Evolutionary conservation across 2,888 invertebrate genomes (phyloP), one percentile per base, ranked within the genome.

Genomic region (Xestia xanthographa): DNA sequence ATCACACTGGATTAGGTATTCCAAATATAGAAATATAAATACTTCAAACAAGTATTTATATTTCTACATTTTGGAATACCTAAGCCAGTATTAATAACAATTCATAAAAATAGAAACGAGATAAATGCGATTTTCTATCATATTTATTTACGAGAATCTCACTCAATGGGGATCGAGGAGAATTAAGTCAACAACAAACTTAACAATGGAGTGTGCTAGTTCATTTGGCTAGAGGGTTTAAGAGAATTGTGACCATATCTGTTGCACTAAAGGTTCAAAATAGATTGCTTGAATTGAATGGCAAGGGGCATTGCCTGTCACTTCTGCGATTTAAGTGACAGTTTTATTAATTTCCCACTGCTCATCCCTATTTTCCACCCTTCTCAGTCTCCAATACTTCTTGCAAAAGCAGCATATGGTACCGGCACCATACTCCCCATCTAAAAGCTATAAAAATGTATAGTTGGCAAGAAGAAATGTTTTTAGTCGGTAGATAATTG

Each of bases 271-370:
- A 91, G 93, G 91, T 88, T 90, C 88, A 93, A 82, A 92, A 91
- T 94, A 83, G 92, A 90, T 87, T 87, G 90, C 78, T 41, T 72
- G 72, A 66, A 72, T 79, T 73, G 60, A 75, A 77, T 75, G 88
- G 90, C 94, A 93, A 96, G 94, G 95, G 95, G 93, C 88, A 90
- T 91, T 90, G 89, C 90, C 92, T 91, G 94, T 95, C 95, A 95
- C 94, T 95, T 94, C 92, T 95, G 94, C 94, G 93, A 96, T 97
- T 97, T 97, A 97, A 97, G 97, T 97, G 97, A 97, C 97, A 97
- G 97, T 97, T 97, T 97, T 97, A 97, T 97, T 97, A 97, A 97
- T 97, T 97, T 97, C 97, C 96, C 97, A 94, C 93, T 91, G 91
- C 93, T 95, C 94, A 93, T 95, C 94, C 94, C 93, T 91, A 91